Base-by-base conservation (phyloP, 1,140 invertebrate genomes). In the Pachypsylla venusta region DNA sequence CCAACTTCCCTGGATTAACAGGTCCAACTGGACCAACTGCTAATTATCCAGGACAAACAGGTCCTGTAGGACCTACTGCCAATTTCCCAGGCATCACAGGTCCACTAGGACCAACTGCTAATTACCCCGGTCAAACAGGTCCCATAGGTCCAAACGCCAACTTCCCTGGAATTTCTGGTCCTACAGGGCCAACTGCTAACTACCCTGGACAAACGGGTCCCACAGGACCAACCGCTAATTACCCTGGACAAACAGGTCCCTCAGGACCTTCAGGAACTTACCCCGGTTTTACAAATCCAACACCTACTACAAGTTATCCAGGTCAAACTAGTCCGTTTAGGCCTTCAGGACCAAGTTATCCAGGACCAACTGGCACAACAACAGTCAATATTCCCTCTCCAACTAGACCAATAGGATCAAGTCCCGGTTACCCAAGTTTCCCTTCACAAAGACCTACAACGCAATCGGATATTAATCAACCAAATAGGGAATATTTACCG, bases 121-220 rank as follows among this genome's bases (percentile, higher is more conserved):
- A 64, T 62, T 61, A 65, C 53, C 62, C 66, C 26, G 67, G 67
- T 53, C 66, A 64, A 56, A 69, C 70, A 48, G 72, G 75, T 53
- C 67, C 67, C 10, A 55, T 64, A 57, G 71, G 61, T 27, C 68
- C 66, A 24, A 56, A 40, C 10, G 57, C 28, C 10, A 61, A 57
- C 27, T 67, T 62, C 63, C 67, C 66, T 40, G 62, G 61, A 30
- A 61, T 53, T 62, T 57, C 28, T 62, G 69, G 70, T 19, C 65
- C 65, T 22, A 54, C 63, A 54, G 70, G 68, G 74, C 63, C 64
- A 35, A 54, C 63, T 39, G 63, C 64, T 35, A 66, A 65, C 30
- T 64, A 60, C 59, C 56, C 42, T 26, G 35, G 54, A 25, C 55
- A n/a, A 4, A 53, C 59, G 0, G 56, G 57, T 42, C 54, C 54